Evolutionary conservation across 1,140 invertebrate genomes (phyloP).

Genomic region (Anastatus disparis): DNA sequence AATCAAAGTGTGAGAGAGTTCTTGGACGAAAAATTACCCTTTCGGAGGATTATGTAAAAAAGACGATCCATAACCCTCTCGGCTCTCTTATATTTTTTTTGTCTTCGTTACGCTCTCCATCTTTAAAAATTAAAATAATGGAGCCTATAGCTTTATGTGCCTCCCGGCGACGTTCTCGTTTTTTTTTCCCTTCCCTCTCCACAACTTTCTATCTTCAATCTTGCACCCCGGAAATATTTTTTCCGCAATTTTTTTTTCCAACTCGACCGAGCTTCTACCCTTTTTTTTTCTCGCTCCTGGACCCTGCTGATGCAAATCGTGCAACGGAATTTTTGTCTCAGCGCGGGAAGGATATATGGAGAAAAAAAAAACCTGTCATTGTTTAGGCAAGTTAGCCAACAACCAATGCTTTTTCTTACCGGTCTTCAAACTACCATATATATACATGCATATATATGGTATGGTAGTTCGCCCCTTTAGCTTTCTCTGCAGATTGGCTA

Average conservation of each 20-base stretch:
- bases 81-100: no score
- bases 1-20: slow-evolving; percentile 17
- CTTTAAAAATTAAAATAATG: slow-evolving; percentile 39
- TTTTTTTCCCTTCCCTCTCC: neutral
- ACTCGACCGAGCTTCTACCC: neutral
- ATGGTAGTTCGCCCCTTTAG: slow-evolving; percentile 8
- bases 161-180: neutral
- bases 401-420: slow-evolving; percentile 14
- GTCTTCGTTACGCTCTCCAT: neutral
- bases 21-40: slow-evolving; percentile 20
- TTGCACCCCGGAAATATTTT: slow-evolving; percentile 14
- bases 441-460: no score
- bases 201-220: neutral
- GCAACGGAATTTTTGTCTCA: slow-evolving; percentile 41
- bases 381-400: slow-evolving; percentile 41
- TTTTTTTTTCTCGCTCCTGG: slow-evolving; percentile 26
- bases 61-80: slow-evolving; percentile 18
- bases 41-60: slow-evolving; percentile 39
- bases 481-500: slow-evolving; percentile 16
- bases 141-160: neutral
- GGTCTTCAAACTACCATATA: slow-evolving; percentile 33
- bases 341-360: neutral
- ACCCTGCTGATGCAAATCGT: slow-evolving; percentile 41
- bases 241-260: slow-evolving; percentile 35
- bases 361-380: slow-evolving; percentile 39